phyloP scores from a whole-genome alignment of 2,113 vertebrate species.

The Prunella fulvescens region DNA sequence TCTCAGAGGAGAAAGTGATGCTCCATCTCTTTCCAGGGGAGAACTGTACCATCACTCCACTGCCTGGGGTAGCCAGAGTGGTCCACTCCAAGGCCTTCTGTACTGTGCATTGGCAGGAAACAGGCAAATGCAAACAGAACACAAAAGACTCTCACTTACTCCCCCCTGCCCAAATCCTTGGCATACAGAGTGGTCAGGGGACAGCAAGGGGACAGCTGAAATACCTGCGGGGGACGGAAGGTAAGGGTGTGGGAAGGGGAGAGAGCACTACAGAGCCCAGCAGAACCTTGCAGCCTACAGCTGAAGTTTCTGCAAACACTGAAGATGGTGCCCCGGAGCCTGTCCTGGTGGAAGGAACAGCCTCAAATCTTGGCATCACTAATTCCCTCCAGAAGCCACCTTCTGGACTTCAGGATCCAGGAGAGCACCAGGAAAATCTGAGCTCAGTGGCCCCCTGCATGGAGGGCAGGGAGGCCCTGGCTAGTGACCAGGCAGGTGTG shows the following conservation, averaged over 20 bases:
- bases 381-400: conserved; percentile 40
- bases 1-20: conserved; percentile 75
- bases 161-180: conserved; percentile 90
- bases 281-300: conserved; percentile 11
- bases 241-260: conserved; percentile 54
- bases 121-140: conserved; percentile 85
- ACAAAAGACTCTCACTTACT: conserved; percentile 80
- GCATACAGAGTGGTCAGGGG: conserved; percentile 85
- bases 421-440: conserved; percentile 38
- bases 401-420: conserved; percentile 55
- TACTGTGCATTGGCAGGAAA: conserved; percentile 97
- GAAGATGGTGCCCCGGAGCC: conserved; percentile 69
- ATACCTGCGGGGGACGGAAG: conserved; percentile 60
- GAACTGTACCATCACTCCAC: conserved; percentile 81
- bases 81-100: conserved; percentile 98
- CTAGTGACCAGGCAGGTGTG: not conserved
- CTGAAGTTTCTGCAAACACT: conserved; percentile 48
- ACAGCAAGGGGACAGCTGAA: conserved; percentile 74
- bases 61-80: conserved; percentile 93
- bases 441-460: not conserved
- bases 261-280: conserved; percentile 46
- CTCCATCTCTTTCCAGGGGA: conserved; percentile 91
- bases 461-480: conserved; percentile 17
- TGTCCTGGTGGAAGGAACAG: conserved; percentile 46
- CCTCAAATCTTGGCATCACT: conserved; percentile 13